Evolutionary conservation across 2,888 invertebrate species (phyloP), one percentile per base, ranked within the genome.

Genomic region (Margaritifera margaritifera): DNA sequence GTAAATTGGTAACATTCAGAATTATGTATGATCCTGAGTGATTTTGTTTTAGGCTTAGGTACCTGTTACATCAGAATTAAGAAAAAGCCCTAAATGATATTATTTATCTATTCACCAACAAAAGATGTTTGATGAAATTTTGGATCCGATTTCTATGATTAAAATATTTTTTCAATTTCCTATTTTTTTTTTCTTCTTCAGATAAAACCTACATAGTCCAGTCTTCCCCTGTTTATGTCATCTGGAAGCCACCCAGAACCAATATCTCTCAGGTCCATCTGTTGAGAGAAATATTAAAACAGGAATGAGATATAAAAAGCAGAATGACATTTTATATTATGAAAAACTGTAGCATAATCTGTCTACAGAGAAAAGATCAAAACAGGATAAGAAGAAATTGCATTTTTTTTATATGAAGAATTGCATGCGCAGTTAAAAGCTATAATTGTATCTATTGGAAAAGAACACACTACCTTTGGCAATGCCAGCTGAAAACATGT

Each of bases 221-320:
- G 83, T 83, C 89, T 90, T 61, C 92, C 92, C 86, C 93, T 94
- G 69, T 91, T 90, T 68, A 94, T 91, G 58, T 94, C 94, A 70
- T 93, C 92, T n/a, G 94, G 93, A 77, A 95, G 91, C 69, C 93
- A 92, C 66, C 93, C 93, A 66, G 93, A 93, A n/a, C 95, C 95
- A 78, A 95, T 93, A 86, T 96, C 95, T 86, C 94, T 93, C 75
- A 96, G 91, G 91, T 96, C 96, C 71, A 80, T 80, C 90, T 90
- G 78, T 24, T 84, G 76, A 62, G 61, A 57, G 24, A 50, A 20
- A 54, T 25, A 51, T 27, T 15, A 42, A 42, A 42, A 15, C 15
- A 42, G 11, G 2, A 42, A 42, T 3, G 15, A 42, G 15, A 2
- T 42, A 15, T 15, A 64, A 74, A 62, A 62, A 56, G 20, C 20